Conservation (phyloP, 1,140 invertebrate genomes). For the Armadillidium nasatum region DNA sequence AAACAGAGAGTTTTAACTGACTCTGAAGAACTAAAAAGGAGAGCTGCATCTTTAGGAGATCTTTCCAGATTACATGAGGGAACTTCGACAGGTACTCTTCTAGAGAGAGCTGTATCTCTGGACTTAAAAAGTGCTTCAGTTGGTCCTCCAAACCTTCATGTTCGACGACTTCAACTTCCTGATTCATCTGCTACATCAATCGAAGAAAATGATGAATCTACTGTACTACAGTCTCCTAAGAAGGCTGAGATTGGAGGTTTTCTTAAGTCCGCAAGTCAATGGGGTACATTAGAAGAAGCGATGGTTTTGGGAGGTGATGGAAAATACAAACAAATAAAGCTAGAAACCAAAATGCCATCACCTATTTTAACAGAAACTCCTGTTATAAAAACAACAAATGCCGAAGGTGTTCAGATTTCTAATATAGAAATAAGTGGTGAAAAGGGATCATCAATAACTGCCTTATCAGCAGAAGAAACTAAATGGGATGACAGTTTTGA, state of each 20-base stretch:
- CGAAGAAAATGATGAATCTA: conserved; percentile 29
- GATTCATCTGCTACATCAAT: conserved; percentile 39
- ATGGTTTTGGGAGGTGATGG: conserved; percentile 28
- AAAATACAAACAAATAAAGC: conserved; percentile 24
- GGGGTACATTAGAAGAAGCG: conserved; percentile 35
- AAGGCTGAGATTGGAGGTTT: conserved; percentile 25
- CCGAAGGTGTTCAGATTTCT: conserved; percentile 26
- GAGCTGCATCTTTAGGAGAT: conserved; percentile 74
- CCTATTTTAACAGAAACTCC: not conserved
- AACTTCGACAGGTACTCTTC: conserved; percentile 52
- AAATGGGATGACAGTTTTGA: conserved; percentile 16
- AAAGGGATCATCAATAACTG: conserved; percentile 24
- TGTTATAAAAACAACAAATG: not conserved
- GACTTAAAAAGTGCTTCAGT: conserved; percentile 62
- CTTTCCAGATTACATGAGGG: conserved; percentile 65
- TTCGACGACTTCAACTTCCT: conserved; percentile 30
- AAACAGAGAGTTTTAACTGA: conserved; percentile 27
- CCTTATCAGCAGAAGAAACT: conserved; percentile 9
- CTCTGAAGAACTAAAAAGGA: conserved; percentile 61
- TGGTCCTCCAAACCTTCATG: conserved; percentile 50
- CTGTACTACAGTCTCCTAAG: conserved; percentile 5
- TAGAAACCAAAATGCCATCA: conserved; percentile 18
- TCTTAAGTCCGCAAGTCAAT: conserved; percentile 30
- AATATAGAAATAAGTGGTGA: conserved; percentile 38
- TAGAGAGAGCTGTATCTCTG: conserved; percentile 74